Evolutionary conservation across 2,113 vertebrate species (phyloP), one percentile per base, ranked within the genome.

Genomic region (Ochotona curzoniae): DNA sequence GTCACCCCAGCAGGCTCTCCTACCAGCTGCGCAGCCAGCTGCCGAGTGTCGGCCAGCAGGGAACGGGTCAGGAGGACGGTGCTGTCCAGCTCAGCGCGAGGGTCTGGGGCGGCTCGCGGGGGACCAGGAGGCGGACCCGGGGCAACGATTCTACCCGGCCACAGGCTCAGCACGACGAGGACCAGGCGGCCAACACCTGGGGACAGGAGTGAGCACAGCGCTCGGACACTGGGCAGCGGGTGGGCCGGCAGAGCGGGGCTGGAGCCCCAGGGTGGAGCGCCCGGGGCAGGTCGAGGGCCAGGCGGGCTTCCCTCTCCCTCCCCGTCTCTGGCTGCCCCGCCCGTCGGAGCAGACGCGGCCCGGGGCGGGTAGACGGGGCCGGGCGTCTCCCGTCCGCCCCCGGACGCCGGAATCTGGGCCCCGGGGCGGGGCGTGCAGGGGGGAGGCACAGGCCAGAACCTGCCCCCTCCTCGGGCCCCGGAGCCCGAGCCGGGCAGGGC

Each of bases 41-140:
- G 97, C 98, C 99, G 97, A 97, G 99, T 70, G 98, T 99, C 49
- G 0, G 98, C 98, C 66, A 99, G 98, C 21, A 98, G 99, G 10
- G 99, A 98, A 3, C 99, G 99, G 96, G 99, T 98, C 93, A 99
- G 98, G 96, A 99, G 99, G 3, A 99, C 98, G 0, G 98, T 98
- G 78, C 98, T 99, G 98, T 98, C 99, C 98, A 99, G 98, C 98
- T 99, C 99, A 97, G 96, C 98, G 96, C 93, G 99, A 96, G 94
- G 99, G 97, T 84, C 99, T 98, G 99, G 30, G 35, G 92, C 66
- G 47, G 73, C 71, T 67, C 87, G 74, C 6, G 96, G 90, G 28
- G 94, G 85, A 4, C 95, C 89, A 1, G 49, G 89, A 17, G 96
- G 94, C 2, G 92, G 96, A 21, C 93, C 95, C 1, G 91, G 95